Base-by-base conservation (phyloP, 37 sponge, comb jelly and placozoan species). In the Halisarca cf. caerulea region DNA sequence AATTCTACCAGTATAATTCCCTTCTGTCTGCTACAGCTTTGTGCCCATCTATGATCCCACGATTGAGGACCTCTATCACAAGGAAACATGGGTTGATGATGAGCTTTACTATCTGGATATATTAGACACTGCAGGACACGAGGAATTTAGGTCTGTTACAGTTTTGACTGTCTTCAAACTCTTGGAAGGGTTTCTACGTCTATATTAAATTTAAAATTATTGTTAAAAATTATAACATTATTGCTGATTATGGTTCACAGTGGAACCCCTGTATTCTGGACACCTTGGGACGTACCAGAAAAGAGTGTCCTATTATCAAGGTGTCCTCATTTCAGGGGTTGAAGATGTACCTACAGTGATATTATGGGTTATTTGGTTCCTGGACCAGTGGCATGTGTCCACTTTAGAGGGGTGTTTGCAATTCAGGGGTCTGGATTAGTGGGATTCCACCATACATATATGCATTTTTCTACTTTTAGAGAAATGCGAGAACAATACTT, bases 401-500 rank as follows among this genome's bases (percentile, higher is more conserved):
- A n/a, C n/a, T n/a, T n/a, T n/a, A n/a, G n/a, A n/a, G n/a, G n/a
- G n/a, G n/a, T n/a, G n/a, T n/a, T n/a, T n/a, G n/a, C n/a, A n/a
- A n/a, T n/a, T n/a, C n/a, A n/a, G n/a, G n/a, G n/a, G n/a, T n/a
- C n/a, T n/a, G n/a, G n/a, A n/a, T n/a, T n/a, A n/a, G n/a, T n/a
- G n/a, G n/a, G n/a, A n/a, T n/a, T n/a, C n/a, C 17, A 20, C 11
- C 57, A 20, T 55, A 55, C 17, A 3, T 69, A n/a, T 35, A 4
- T 6, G 20, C 35, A 35, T n/a, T 59, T 3, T 30, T 24, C 14
- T 66, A 59, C 40, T 53, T 79, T 75, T 80, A 94, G 94, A 80
- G 97, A 94, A 32, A 97, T 97, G 97, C 79, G 95, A 38, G 97
- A 97, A 62, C 97, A 97, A 86, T 97, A 97, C 84, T 95, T 97